These are phyloP conservation scores for Sinohyriopsis cumingii DNA, from an alignment of 2,888 invertebrate genomes.

Conservation along the genomic window DNA sequence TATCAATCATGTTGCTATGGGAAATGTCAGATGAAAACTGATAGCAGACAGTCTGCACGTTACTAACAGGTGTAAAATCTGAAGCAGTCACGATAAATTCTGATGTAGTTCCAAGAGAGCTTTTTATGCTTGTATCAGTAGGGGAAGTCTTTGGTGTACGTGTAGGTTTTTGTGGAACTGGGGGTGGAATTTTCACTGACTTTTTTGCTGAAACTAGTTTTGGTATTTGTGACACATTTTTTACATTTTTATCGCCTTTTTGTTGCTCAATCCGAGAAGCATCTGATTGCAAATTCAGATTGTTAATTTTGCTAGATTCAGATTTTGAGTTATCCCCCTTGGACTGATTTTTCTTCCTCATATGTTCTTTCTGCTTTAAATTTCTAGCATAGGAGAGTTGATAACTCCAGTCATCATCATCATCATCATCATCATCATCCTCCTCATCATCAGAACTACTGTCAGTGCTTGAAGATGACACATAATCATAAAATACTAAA, in stretches of 20 bases:
- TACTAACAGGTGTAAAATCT: too few relatives aligned
- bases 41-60: too few relatives aligned
- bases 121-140: neutral
- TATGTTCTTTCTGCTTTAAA: slow-evolving; percentile 22
- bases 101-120: too few relatives aligned
- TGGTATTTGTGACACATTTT: slow-evolving; percentile 10
- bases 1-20: too few relatives aligned
- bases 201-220: slow-evolving; percentile 25
- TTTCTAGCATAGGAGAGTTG: slow-evolving; percentile 37
- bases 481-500: slow-evolving; percentile 52
- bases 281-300: too few relatives aligned
- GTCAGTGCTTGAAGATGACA: slow-evolving; percentile 48
- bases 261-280: neutral
- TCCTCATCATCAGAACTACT: slow-evolving; percentile 43
- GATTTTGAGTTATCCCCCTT: slow-evolving; percentile 8
- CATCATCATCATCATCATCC: slow-evolving; percentile 42
- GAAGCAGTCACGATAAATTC: too few relatives aligned
- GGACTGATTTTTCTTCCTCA: slow-evolving; percentile 22
- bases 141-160: slow-evolving; percentile 9
- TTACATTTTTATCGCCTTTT: slow-evolving; percentile 5
- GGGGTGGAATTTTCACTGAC: slow-evolving; percentile 39
- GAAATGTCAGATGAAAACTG: too few relatives aligned
- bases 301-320: too few relatives aligned
- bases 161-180: slow-evolving; percentile 40
- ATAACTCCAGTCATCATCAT: slow-evolving; percentile 33